Percentiles rank a stretch among this genome's conserved stretches.
phyloP scores from a whole-genome alignment of 2,797 vertebrate species.

The Carapus acus region DNA sequence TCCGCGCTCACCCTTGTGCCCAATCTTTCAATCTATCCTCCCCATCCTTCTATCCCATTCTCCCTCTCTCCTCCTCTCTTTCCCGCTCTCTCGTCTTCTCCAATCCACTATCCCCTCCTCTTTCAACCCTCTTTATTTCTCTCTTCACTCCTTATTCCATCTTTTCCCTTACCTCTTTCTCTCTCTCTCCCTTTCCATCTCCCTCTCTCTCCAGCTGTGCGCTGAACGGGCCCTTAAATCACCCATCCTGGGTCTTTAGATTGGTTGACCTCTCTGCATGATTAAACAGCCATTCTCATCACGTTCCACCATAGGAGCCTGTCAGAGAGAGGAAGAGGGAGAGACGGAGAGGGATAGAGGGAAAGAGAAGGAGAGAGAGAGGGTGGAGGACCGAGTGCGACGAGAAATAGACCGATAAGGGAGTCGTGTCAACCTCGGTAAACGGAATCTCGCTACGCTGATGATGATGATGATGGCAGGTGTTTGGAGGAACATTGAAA shows the following conservation, averaged over 20 bases:
- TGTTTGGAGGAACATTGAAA: conserved; percentile 21
- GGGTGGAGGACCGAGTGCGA: conserved; percentile 13
- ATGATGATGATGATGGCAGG: conserved; percentile 32
- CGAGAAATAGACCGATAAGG: conserved; percentile 30
- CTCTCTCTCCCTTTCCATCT: conserved; percentile 7
- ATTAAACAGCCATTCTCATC: conserved; percentile 74
- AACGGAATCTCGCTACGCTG: conserved; percentile 32
- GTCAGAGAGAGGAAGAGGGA: conserved; percentile 43
- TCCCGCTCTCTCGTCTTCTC: conserved; percentile 30
- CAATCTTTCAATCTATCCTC: conserved; percentile 53
- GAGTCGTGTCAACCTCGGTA: conserved; percentile 28
- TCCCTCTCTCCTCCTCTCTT: background rate
- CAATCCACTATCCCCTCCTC: background rate
- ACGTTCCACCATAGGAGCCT: conserved; percentile 54
- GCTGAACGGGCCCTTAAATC: conserved; percentile 67
- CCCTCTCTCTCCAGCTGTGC: conserved; percentile 57
- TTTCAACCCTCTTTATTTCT: background rate
- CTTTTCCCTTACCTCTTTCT: too few species aligned
- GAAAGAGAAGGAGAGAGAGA: background rate
- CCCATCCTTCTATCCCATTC: conserved; percentile 8
- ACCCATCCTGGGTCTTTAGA: conserved; percentile 58
- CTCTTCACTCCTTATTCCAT: too few species aligned
- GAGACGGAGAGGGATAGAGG: background rate
- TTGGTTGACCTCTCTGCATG: conserved; percentile 73
- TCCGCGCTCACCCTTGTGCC: too few species aligned